Percentiles rank a stretch among this genome's conserved stretches.
phyloP scores from a whole-genome alignment of 2,888 invertebrate species.

The Orthosia cruda region DNA sequence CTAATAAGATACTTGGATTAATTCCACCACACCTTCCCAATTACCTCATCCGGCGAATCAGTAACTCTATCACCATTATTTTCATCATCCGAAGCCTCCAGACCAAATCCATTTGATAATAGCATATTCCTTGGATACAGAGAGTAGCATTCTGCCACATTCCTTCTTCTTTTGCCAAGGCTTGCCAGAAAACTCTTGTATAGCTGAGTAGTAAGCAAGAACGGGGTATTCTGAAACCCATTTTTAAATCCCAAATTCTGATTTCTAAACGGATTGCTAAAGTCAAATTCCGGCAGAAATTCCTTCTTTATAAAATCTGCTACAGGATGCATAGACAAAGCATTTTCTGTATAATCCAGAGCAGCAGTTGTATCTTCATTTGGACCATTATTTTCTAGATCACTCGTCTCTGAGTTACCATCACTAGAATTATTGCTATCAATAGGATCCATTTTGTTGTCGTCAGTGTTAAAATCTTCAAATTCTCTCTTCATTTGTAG shows the following conservation, averaged over 20 bases:
- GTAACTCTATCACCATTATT: constrained; percentile 83
- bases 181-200: constrained; percentile 95
- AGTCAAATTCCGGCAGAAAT: constrained; percentile 88
- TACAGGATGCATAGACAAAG: constrained; percentile 86
- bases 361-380: constrained; percentile 81
- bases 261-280: constrained; percentile 87
- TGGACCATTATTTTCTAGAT: constrained; percentile 85
- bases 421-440: constrained; percentile 87
- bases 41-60: constrained; percentile 91
- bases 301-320: constrained; percentile 90
- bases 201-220: constrained; percentile 94
- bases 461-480: constrained; percentile 83
- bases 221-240: constrained; percentile 88
- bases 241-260: constrained; percentile 87
- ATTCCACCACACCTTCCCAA: constrained; percentile 1
- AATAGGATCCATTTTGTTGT: constrained; percentile 82
- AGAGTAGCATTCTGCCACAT: constrained; percentile 88
- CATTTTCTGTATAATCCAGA: constrained; percentile 86
- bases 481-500: constrained; percentile 89
- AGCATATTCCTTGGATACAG: constrained; percentile 91
- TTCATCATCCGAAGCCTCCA: constrained; percentile 89
- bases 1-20: too few species aligned
- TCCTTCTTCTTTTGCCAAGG: constrained; percentile 88
- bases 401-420: constrained; percentile 87
- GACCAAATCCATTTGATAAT: constrained; percentile 87